Base-by-base conservation (phyloP, 2,113 vertebrate genomes). In the Pygoscelis adeliae region DNA sequence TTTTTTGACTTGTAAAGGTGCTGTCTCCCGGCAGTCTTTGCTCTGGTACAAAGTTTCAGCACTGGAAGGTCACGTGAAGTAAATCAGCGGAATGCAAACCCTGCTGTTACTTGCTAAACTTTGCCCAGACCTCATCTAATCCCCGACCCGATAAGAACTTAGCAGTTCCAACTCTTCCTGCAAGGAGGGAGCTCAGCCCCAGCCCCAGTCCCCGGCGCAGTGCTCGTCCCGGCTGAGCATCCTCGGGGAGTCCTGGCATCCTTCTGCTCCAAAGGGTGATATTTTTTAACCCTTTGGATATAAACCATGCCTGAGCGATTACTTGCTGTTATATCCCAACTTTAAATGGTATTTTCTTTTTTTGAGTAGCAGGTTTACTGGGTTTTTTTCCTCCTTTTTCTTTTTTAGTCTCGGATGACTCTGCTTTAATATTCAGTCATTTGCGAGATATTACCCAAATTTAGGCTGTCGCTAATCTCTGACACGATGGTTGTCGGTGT, bases 291-390 rank as follows among this genome's bases (percentile, higher is more conserved):
- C 15, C 21, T 82, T 88, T 49, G 70, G 32, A 4, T 27, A 14
- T 27, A 55, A 74, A 23, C 66, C 0, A 0, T 46, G 10, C n/a
- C 30, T 15, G 58, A 62, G 16, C 0, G 0, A 32, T n/a, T 47
- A 6, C 9, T 49, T 50, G 49, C 26, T 47, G 30, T 66, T 90
- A 7, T 22, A 70, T 50, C 26, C 11, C 2, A 6, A 4, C 27
- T 74, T 79, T 47, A 44, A 62, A n/a, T 5, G 5, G 1, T 29
- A 3, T 36, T 81, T 80, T 66, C 1, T 69, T 63, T 56, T 40
- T 71, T 11, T 7, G 26, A 22, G 17, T 63, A 30, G 29, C 13
- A 21, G 49, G 2, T 34, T 91, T 46, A 15, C 18, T 55, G 20
- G 42, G 3, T 15, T 42, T 4, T n/a, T 4, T 10, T 38, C 32